Evolutionary conservation across 2,797 vertebrate species (phyloP).

Genomic region (Ara ararauna): DNA sequence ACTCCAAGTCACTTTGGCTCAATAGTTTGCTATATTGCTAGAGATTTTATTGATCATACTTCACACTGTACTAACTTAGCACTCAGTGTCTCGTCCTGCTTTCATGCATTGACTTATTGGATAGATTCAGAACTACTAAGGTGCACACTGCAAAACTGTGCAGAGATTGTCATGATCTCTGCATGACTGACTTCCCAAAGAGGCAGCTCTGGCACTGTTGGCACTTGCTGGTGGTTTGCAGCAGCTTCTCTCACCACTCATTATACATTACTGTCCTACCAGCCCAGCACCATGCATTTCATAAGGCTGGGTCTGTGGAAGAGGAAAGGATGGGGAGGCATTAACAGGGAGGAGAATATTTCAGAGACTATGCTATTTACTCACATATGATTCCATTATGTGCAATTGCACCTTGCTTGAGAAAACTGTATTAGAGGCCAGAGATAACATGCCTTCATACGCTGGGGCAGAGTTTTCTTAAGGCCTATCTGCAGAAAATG

Average conservation of each 20-base stretch:
- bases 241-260: background rate
- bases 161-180: background rate
- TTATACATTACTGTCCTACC: background rate
- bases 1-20: conserved; percentile 5
- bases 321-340: background rate
- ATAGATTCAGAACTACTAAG: background rate
- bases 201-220: background rate
- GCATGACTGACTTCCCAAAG: background rate
- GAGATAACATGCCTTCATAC: background rate
- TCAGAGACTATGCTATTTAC: background rate
- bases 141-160: background rate
- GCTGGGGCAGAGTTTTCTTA: background rate
- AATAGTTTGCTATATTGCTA: background rate
- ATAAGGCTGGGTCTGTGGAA: background rate
- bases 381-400: fast-evolving
- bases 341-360: background rate
- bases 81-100: background rate
- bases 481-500: background rate
- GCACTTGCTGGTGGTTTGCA: background rate
- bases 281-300: background rate
- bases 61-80: background rate
- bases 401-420: background rate
- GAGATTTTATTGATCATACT: conserved; percentile 20
- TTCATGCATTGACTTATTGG: background rate
- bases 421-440: background rate